These are phyloP conservation scores for Holothuria scabra DNA, from an alignment of 53 echinoderm and acorn worm genomes.

Conservation along the genomic window DNA sequence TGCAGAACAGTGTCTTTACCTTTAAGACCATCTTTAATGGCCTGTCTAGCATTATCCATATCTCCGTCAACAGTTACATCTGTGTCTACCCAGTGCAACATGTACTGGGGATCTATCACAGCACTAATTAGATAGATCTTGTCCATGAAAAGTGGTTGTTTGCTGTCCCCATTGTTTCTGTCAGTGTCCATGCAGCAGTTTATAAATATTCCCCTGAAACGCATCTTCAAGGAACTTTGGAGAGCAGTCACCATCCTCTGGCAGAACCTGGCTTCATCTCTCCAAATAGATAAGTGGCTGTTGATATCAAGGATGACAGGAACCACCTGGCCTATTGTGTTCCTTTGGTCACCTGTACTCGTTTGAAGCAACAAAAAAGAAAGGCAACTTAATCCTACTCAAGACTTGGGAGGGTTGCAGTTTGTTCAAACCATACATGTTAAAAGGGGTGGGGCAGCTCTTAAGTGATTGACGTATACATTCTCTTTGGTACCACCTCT, in stretches of 20 bases:
- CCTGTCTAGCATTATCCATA: not conserved
- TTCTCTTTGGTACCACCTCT: too few relatives aligned
- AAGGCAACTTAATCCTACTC: too few relatives aligned
- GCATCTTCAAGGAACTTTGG: constrained; percentile 8
- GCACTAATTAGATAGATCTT: constrained; percentile 38
- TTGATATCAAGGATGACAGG: constrained; percentile 52
- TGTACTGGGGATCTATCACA: constrained; percentile 54
- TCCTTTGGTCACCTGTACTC: constrained; percentile 10
- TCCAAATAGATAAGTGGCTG: constrained; percentile 42
- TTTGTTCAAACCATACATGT: too few relatives aligned
- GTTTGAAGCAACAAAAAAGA: too few relatives aligned
- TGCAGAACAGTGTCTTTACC: not conserved
- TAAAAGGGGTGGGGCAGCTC: too few relatives aligned
- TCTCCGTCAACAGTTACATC: constrained; percentile 33
- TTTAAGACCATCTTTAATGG: not conserved
- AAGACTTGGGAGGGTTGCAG: too few relatives aligned
- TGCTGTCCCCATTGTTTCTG: not conserved
- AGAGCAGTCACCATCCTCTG: constrained; percentile 32
- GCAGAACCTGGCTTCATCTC: constrained; percentile 31
- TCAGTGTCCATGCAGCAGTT: constrained; percentile 33
- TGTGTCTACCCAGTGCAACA: constrained; percentile 55
- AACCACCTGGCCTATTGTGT: constrained; percentile 43
- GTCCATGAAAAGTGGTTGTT: constrained; percentile 38
- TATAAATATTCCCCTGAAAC: constrained; percentile 48
- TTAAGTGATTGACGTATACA: too few relatives aligned